These are phyloP conservation scores for Microcebus murinus DNA, from an alignment of 2,113 vertebrate species.

Conservation along the genomic window DNA sequence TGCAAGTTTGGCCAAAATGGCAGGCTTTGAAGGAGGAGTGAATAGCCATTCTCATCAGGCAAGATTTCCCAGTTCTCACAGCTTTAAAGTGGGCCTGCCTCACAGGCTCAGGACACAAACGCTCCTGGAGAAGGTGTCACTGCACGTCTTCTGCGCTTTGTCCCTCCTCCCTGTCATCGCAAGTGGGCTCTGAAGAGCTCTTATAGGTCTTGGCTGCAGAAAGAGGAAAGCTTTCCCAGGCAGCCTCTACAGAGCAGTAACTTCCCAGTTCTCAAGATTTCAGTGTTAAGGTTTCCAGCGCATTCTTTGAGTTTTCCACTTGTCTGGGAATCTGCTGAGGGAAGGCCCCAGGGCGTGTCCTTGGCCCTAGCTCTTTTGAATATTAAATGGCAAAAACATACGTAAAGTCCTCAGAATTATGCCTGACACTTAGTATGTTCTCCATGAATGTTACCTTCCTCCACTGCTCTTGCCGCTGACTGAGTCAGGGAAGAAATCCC, in stretches of 20 bases:
- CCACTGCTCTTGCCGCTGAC: background rate
- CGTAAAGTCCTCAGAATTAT: background rate
- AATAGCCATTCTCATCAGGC: constrained; percentile 14
- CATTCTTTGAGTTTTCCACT: constrained; percentile 19
- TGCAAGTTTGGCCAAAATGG: background rate
- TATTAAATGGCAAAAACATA: background rate
- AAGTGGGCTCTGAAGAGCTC: constrained; percentile 77
- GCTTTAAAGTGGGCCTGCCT: constrained; percentile 50
- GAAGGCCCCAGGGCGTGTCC: background rate
- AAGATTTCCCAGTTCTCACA: constrained; percentile 51
- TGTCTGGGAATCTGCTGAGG: constrained; percentile 32
- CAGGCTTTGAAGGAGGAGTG: background rate
- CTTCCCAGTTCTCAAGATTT: constrained; percentile 70
- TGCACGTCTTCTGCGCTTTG: background rate
- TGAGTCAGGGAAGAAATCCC: background rate
- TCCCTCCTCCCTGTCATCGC: constrained; percentile 71
- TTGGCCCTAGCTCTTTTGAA: background rate
- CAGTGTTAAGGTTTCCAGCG: constrained; percentile 65
- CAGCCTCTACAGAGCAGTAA: constrained; percentile 58
- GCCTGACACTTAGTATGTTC: background rate
- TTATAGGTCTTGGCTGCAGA: constrained; percentile 65
- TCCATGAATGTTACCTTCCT: background rate
- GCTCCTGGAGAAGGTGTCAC: constrained; percentile 63
- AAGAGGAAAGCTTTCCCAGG: constrained; percentile 67
- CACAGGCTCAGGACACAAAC: constrained; percentile 68